Evolutionary conservation across 2,888 invertebrate species (phyloP).

Genomic region (Phyllotreta cruciferae): DNA sequence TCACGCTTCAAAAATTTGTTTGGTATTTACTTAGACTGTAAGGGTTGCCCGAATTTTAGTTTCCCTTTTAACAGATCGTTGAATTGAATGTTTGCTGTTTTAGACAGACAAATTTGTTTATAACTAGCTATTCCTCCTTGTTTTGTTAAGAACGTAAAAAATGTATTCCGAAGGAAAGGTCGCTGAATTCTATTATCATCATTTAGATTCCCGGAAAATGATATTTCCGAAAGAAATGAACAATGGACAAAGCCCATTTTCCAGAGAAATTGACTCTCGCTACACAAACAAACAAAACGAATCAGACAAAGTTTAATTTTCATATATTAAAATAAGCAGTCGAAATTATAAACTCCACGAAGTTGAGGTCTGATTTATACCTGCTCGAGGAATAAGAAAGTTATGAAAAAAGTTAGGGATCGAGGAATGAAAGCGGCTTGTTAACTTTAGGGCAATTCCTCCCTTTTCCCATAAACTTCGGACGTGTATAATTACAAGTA

Average conservation of each 20-base stretch:
- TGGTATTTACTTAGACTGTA: neutral
- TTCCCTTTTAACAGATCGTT: neutral
- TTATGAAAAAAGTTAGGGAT: constrained; percentile 29
- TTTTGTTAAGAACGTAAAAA: too few species aligned
- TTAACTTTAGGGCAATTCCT: constrained; percentile 20
- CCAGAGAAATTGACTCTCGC: too few species aligned
- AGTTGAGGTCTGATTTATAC: constrained; percentile 26
- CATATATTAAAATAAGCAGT: too few species aligned
- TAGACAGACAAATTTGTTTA: neutral
- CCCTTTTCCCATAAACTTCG: constrained; percentile 21
- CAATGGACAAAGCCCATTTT: too few species aligned
- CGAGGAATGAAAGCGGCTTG: constrained; percentile 18
- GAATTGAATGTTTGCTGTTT: neutral
- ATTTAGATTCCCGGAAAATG: too few species aligned
- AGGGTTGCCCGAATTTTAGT: neutral
- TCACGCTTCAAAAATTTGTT: constrained; percentile 10
- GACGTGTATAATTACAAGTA: constrained; percentile 24
- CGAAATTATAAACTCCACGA: too few species aligned
- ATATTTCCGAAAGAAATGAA: too few species aligned
- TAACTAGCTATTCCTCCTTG: too few species aligned
- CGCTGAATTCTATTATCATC: too few species aligned
- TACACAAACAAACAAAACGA: too few species aligned
- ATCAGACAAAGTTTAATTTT: too few species aligned
- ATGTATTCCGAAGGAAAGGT: too few species aligned
- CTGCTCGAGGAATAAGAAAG: constrained; percentile 12